Evolutionary conservation across 2,888 invertebrate species (phyloP), one percentile per base, ranked within the genome.

Genomic region (Peribatodes rhomboidaria): DNA sequence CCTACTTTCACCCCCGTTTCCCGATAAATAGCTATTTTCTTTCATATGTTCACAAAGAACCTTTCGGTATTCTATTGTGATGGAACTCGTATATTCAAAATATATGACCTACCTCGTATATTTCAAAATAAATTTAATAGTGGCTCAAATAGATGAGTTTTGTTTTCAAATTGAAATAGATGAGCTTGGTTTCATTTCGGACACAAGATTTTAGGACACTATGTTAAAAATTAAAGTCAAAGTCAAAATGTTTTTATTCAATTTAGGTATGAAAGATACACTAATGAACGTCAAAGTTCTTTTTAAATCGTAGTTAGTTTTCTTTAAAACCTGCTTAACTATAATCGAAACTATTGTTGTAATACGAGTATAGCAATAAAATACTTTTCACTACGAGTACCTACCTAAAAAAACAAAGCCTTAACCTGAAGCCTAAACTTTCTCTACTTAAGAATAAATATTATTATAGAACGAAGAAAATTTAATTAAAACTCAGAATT

Each of bases 401-500:
- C 13, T 6, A 37, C 37, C 37, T 37, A 6, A 13, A 6, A 13
- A 37, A 14, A 18, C 8, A 9, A 2, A 18, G n/a, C n/a, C n/a
- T n/a, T n/a, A n/a, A n/a, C n/a, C n/a, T n/a, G n/a, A 42, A 18
- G 75, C 76, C 72, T 77, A 66, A 72, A 72, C 70, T 73, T 79
- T 84, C 84, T 82, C 81, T 75, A 65, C 20, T 50, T 18, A 35
- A 14, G 13, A 54, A 54, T 54, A 54, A 77, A 81, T 80, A 75
- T 74, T 77, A 76, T 73, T 76, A 72, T 75, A 76, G 70, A 72
- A 77, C 73, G 77, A 80, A 80, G 78, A 83, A 68, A 60, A 84
- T 85, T 87, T 85, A 85, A 88, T 88, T 86, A 87, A 85, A 86
- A 78, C 76, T 82, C 78, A 67, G 74, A 81, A 87, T 84, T 84